Conservation (phyloP, 2,888 invertebrate species). For the Itoplectis maculator region DNA sequence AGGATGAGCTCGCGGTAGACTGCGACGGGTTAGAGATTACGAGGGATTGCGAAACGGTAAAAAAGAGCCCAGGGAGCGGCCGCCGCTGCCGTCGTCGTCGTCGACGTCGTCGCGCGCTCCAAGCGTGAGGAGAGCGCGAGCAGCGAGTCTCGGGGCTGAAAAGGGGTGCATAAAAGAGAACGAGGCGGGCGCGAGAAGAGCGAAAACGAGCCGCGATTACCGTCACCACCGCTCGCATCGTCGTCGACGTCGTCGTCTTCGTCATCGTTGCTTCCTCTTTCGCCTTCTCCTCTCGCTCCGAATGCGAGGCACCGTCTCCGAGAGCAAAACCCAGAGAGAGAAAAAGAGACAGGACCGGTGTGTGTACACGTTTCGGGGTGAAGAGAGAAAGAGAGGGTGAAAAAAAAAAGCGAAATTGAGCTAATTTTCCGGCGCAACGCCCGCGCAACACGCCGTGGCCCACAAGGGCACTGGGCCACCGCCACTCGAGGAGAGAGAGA, state of each 20-base stretch:
- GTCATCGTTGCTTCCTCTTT: conserved; percentile 6
- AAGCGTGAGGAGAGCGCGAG: neutral
- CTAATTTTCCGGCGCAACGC: conserved; percentile 76
- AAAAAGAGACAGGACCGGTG: neutral
- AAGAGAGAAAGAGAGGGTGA: conserved; percentile 7
- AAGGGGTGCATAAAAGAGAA: conserved; percentile 65
- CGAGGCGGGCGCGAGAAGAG: conserved; percentile 57
- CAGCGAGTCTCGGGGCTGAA: conserved; percentile 55
- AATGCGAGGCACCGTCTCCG: conserved; percentile 19
- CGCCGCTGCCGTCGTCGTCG: neutral
- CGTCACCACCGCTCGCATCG: conserved; percentile 31
- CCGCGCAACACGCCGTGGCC: conserved; percentile 49
- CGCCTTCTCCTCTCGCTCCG: conserved; percentile 13
- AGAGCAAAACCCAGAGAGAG: neutral
- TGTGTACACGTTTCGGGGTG: neutral
- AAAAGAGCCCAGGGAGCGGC: conserved; percentile 55
- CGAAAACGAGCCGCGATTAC: conserved; percentile 64
- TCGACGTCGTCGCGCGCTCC: too few relatives aligned
- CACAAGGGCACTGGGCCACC: conserved; percentile 78
- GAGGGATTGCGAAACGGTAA: conserved; percentile 58
- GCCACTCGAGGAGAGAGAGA: too few relatives aligned
- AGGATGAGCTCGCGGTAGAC: conserved; percentile 32
- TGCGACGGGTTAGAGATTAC: conserved; percentile 54
- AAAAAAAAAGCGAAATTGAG: conserved; percentile 74
- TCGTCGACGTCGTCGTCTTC: too few relatives aligned